These are phyloP conservation scores for Hipparchia sbordonii DNA, from an alignment of 2,888 invertebrate genomes.

Conservation along the genomic window DNA sequence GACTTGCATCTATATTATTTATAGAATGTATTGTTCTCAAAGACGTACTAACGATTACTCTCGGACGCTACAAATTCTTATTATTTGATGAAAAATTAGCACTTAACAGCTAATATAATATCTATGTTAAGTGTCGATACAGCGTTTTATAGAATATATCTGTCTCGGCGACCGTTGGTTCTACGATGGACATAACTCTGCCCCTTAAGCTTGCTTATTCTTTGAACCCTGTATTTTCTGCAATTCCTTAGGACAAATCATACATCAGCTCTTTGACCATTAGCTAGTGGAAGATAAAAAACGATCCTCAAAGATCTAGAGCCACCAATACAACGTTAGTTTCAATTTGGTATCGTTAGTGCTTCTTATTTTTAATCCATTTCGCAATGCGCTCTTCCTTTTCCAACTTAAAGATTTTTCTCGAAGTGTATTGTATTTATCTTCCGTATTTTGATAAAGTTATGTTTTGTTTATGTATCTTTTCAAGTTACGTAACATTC, in stretches of 20 bases:
- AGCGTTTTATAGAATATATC: too few species aligned
- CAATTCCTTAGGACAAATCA: neutral
- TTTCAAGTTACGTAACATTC: too few species aligned
- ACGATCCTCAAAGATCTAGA: slow-evolving; percentile 20
- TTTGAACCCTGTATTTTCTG: neutral
- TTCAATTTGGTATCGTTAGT: slow-evolving; percentile 28
- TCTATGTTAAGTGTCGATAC: too few species aligned
- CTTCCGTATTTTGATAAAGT: neutral
- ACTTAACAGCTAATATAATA: too few species aligned
- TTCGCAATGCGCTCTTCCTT: slow-evolving; percentile 11
- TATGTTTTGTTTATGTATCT: neutral
- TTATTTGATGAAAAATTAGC: too few species aligned
- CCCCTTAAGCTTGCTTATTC: too few species aligned
- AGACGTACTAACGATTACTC: too few species aligned
- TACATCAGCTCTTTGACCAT: slow-evolving; percentile 16
- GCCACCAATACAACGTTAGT: slow-evolving; percentile 18
- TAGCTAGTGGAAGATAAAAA: slow-evolving; percentile 45
- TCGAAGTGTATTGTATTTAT: neutral
- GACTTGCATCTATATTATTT: too few species aligned
- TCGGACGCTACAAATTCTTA: too few species aligned
- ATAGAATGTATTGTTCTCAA: too few species aligned
- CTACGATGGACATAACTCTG: too few species aligned
- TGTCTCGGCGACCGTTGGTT: too few species aligned
- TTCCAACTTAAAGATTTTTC: slow-evolving; percentile 3
- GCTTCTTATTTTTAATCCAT: slow-evolving; percentile 16